A percentile compares a stretch with the other conserved stretches of the same genome.
Evolutionary conservation across 2,888 invertebrate species (phyloP).

Genomic region (Blastobasis lacticolella): DNA sequence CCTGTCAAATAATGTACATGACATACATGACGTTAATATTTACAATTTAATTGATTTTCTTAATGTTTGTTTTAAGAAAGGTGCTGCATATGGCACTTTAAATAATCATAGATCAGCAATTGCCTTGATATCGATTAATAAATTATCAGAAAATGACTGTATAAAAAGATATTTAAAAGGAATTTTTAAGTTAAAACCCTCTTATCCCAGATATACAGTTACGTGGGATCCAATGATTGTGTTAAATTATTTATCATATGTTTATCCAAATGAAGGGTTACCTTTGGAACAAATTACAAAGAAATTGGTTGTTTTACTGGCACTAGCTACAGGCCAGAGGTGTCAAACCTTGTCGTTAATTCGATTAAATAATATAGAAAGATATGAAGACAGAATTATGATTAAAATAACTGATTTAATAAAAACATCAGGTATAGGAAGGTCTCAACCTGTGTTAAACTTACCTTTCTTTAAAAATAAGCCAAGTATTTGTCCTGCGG

Average conservation of each 20-base stretch:
- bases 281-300: constrained; percentile 1
- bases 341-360: constrained; percentile 12
- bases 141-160: constrained; percentile 1
- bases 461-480: constrained; percentile 4
- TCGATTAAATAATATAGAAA: constrained; percentile 8
- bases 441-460: constrained; percentile 4
- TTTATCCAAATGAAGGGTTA: neutral
- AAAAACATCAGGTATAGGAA: constrained; percentile 11
- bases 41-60: constrained; percentile 6
- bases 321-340: constrained; percentile 11
- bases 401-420: constrained; percentile 10
- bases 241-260: constrained; percentile 1
- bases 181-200: constrained; percentile 8
- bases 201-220: constrained; percentile 5
- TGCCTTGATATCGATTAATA: constrained; percentile 8
- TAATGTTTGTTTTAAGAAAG: neutral
- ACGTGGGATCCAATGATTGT: constrained; percentile 12
- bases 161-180: constrained; percentile 14
- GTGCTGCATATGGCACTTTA: constrained; percentile 10
- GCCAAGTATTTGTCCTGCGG: constrained; percentile 5
- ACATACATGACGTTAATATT: constrained; percentile 1
- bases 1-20: neutral
- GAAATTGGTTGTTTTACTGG: constrained; percentile 7
- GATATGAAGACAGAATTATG: neutral
- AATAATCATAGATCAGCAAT: constrained; percentile 13